These are phyloP conservation scores for Falcaria lacertinaria DNA, from an alignment of 2,888 invertebrate species.

Conservation along the genomic window DNA sequence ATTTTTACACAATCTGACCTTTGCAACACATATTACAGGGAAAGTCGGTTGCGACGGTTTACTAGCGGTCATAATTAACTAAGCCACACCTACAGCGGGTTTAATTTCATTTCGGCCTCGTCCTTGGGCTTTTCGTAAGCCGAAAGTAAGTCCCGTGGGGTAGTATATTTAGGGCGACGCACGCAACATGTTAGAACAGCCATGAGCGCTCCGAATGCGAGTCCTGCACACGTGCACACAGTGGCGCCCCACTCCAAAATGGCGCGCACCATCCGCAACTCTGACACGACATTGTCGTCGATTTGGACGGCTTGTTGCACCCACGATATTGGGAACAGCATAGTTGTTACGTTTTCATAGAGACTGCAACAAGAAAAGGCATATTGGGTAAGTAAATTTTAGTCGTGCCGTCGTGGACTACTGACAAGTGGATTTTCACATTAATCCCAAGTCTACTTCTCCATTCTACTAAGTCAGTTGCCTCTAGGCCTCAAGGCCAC, in stretches of 20 bases:
- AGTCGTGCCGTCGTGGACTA: too few relatives aligned
- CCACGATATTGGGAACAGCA: slow-evolving; percentile 89
- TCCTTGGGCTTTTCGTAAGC: slow-evolving; percentile 45
- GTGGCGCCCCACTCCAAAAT: slow-evolving; percentile 62
- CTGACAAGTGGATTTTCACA: too few relatives aligned
- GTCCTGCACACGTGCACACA: slow-evolving; percentile 60
- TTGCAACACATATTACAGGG: too few relatives aligned
- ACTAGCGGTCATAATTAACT: background rate
- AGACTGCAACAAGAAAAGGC: slow-evolving; percentile 64
- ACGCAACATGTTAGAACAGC: slow-evolving; percentile 55
- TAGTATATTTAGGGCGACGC: slow-evolving; percentile 35
- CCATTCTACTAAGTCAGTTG: too few relatives aligned
- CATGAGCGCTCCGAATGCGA: slow-evolving; percentile 72
- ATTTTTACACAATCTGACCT: too few relatives aligned
- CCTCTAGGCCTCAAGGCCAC: too few relatives aligned
- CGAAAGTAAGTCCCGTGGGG: slow-evolving; percentile 32
- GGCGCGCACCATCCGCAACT: slow-evolving; percentile 63
- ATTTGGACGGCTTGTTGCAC: slow-evolving; percentile 85
- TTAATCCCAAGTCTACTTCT: too few relatives aligned
- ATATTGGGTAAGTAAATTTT: too few relatives aligned
- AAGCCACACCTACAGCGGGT: slow-evolving; percentile 37
- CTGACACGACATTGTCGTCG: slow-evolving; percentile 74
- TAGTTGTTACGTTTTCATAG: slow-evolving; percentile 82
- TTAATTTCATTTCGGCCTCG: slow-evolving; percentile 58
- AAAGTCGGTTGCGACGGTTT: too few relatives aligned